Base-by-base conservation (phyloP, 2,797 vertebrate species). In the Argyrosomus regius region DNA sequence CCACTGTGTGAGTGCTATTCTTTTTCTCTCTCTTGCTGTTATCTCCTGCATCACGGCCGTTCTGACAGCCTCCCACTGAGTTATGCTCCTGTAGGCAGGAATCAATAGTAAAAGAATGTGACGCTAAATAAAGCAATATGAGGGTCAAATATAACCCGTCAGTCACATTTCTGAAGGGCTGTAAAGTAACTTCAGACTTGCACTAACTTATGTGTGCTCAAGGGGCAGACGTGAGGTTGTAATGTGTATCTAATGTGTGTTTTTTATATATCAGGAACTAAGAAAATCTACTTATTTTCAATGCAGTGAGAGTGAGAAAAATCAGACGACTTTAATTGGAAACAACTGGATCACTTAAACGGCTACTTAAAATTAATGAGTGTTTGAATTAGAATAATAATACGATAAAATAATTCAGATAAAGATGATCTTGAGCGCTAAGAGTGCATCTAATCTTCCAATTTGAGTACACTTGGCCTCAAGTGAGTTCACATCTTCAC, bases 91-190 rank as follows among this genome's bases (percentile, higher is more conserved):
- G 49, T 43, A 56, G 81, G 71, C 70, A 72, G 59, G 13, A 81
- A 91, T 87, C 83, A 61, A 87, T 84, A 70, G 50, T 45, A 41
- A 72, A 72, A 59, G 22, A 75, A 83, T 82, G 54, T 70, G 39
- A 75, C n/a, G 54, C 57, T 80, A 84, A 86, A 85, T 80, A 83
- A 80, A 77, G 60, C 62, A 75, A 41, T 2, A 49, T 52, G 17
- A 72, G 43, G 56, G 73, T 80, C 65, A 88, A 65, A 78, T 78
- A 72, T 41, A 54, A 78, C 58, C 64, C 28, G 60, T 67, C 64
- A 22, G 14, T 74, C 31, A 39, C 49, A 72, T 72, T 65, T 81
- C 61, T 39, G 53, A 61, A 28, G 26, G 53, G 39, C 45, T 49
- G 57, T 62, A 59, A 45, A 57, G 41, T 43, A 64, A 76, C 41